phyloP scores from a whole-genome alignment of 2,888 invertebrate genomes.

The Tetramorium bicarinatum region DNA sequence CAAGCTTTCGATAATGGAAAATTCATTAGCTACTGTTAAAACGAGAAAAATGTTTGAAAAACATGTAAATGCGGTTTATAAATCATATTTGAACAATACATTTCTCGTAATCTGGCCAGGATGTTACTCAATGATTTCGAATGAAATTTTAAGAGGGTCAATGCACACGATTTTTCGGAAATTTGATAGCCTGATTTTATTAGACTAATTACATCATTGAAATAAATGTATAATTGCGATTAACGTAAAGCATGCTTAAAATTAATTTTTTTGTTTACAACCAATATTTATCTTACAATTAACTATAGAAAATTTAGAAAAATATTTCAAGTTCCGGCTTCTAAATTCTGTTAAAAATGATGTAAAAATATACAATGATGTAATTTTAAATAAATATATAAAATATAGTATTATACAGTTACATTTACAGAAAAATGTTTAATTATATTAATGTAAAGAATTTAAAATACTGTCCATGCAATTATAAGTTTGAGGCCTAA shows the following conservation, averaged over 20 bases:
- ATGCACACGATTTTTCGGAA: not conserved
- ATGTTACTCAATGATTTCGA: not conserved
- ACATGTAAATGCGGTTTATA: not conserved
- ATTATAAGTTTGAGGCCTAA: not conserved
- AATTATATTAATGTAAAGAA: not conserved
- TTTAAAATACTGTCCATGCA: not conserved
- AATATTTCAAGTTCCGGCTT: not conserved
- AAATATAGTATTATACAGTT: not conserved
- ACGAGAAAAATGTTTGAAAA: slow-evolving; percentile 6
- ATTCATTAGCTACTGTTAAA: not conserved
- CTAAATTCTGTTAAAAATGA: not conserved
- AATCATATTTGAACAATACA: not conserved
- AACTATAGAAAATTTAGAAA: not conserved
- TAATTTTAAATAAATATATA: not conserved
- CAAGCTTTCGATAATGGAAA: slow-evolving; percentile 5
- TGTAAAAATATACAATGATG: not conserved
- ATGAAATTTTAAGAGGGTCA: not conserved
- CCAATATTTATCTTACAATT: not conserved
- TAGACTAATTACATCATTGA: not conserved
- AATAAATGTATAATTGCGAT: not conserved
- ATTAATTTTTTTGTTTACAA: no score
- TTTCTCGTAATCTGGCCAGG: not conserved
- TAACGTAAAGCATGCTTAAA: not conserved
- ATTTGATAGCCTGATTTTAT: not conserved
- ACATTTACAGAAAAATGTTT: not conserved